These are phyloP conservation scores for Hydrolagus affinis DNA, from an alignment of 2,113 vertebrate genomes.

Conservation along the genomic window DNA sequence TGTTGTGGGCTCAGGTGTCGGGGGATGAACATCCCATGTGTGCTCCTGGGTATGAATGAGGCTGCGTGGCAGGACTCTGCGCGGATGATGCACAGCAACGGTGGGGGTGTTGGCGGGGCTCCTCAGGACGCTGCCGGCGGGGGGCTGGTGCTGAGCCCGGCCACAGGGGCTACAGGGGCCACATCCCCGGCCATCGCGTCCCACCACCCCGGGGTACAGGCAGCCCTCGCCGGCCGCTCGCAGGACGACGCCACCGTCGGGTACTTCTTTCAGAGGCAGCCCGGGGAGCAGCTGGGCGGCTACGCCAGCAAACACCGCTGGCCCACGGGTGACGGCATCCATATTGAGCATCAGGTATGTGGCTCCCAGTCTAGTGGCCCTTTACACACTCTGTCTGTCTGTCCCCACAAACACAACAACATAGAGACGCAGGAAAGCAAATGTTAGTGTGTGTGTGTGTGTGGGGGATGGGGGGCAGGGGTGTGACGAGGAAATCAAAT, in stretches of 20 bases:
- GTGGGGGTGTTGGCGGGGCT: conserved; percentile 42
- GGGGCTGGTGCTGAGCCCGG: conserved; percentile 40
- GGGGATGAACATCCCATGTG: conserved; percentile 65
- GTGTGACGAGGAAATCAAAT: no score
- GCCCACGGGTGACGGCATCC: conserved; percentile 53
- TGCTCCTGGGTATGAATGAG: conserved; percentile 69
- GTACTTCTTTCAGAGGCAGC: conserved; percentile 62
- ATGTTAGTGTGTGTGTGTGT: no score
- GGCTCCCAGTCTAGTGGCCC: background rate
- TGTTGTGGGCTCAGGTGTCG: conserved; percentile 43
- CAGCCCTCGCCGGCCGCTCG: conserved; percentile 51
- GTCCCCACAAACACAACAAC: background rate
- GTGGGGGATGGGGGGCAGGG: no score
- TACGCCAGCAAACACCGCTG: conserved; percentile 53
- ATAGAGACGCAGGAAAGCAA: no score
- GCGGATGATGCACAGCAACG: conserved; percentile 56
- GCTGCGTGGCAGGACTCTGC: conserved; percentile 64
- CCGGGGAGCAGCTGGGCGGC: conserved; percentile 53
- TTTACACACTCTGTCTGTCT: background rate
- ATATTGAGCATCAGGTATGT: conserved; percentile 44
- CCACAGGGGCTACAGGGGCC: conserved; percentile 40
- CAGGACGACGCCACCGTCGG: conserved; percentile 55
- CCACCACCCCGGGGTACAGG: conserved; percentile 41
- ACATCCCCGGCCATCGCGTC: background rate
- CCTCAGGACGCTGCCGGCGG: conserved; percentile 43